Base-by-base conservation (phyloP, 2,888 invertebrate species). In the Criorhina ranunculi region DNA sequence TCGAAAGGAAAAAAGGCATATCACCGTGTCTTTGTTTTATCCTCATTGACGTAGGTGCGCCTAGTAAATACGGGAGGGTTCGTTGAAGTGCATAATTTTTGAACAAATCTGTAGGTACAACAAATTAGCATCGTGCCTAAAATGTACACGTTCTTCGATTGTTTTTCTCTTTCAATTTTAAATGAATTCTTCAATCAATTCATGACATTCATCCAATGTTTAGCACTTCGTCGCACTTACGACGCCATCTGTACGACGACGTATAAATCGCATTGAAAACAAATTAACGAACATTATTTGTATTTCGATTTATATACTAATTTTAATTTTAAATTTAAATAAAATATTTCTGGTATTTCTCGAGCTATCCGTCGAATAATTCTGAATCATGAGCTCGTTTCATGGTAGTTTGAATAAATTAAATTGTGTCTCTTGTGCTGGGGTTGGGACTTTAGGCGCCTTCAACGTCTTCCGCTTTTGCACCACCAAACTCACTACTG, bases 1-100 rank as follows among this genome's bases (percentile, higher is more conserved):
- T 42, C 12, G 29, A 3, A 15, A 42, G 5, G 46, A 19, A 8
- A 5, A 12, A 12, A 24, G 5, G 40, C 33, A 42, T 62, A 42
- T 9, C 17, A 37, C 33, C 5, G 19, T 33, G 15, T 37, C 51
- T 66, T 51, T 66, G 15, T 51, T 51, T 51, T 51, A 37, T 17
- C 37, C 37, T 24, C 64, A 11, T 66, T 66, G 64, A 66, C 64
- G 64, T 37, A 49, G 12, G 9, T 49, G 7, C 24, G n/a, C 24
- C 24, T 6, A 24, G 24, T 49, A 64, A 64, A 64, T 17, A 64
- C 7, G 1, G 11, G 8, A 12, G 4, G 5, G 7, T 6, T 12
- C 59, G 6, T 0, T 12, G 5, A 33, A 46, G 42, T 53, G 53
- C 53, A 53, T 33, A 12, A 15, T 33, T 33, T 33, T 53, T 53